Conservation (phyloP, 2,797 vertebrate species). For the Arctocebus calabarensis region DNA sequence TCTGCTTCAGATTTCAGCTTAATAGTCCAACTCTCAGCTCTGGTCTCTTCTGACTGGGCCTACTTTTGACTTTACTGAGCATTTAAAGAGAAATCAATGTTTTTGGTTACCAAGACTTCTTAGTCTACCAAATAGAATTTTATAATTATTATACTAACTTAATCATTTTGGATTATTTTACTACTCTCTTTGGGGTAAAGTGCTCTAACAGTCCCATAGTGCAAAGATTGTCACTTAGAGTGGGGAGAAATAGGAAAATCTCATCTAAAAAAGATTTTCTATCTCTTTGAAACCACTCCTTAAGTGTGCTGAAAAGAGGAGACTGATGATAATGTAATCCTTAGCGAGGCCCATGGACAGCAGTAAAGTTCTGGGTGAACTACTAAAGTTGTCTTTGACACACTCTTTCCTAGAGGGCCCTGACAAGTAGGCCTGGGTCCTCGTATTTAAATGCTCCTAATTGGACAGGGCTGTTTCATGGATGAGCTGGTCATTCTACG, state of each 20-base stretch:
- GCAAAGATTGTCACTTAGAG: background rate
- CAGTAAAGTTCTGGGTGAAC: background rate
- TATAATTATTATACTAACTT: background rate
- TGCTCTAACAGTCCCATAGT: background rate
- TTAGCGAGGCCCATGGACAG: background rate
- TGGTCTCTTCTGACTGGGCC: background rate
- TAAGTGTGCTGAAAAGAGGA: background rate
- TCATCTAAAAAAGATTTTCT: background rate
- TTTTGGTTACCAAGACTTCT: slow-evolving; percentile 3
- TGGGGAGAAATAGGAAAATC: background rate
- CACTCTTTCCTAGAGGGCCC: background rate
- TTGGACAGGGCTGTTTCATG: background rate
- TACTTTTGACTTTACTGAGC: background rate
- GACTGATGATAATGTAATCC: background rate
- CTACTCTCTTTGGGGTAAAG: background rate
- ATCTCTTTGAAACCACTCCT: slow-evolving; percentile 19
- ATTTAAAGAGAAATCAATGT: background rate
- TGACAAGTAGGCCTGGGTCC: background rate
- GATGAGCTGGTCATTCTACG: background rate
- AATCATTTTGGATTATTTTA: background rate
- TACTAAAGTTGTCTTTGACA: background rate
- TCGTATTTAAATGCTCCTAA: background rate
- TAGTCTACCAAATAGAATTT: slow-evolving; percentile 20
- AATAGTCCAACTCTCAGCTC: background rate
- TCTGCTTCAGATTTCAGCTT: background rate